These are phyloP conservation scores for Thryonomys swinderianus DNA, from an alignment of 2,113 vertebrate species.

Conservation along the genomic window DNA sequence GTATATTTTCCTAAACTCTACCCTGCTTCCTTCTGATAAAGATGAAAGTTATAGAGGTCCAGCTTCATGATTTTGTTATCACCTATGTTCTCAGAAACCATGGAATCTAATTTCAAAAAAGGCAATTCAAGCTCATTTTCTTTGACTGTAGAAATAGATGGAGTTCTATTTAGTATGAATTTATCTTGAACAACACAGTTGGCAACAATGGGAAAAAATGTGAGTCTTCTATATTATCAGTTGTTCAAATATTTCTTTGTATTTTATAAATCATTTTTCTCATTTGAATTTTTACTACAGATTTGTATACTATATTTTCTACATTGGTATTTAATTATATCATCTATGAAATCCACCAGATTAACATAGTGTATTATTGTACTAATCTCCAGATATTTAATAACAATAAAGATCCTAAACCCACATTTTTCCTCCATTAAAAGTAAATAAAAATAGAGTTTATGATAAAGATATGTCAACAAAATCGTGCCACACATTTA, in stretches of 20 bases:
- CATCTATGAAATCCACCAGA: background rate
- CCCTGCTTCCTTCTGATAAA: background rate
- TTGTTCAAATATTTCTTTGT: background rate
- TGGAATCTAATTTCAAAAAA: background rate
- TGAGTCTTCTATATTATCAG: background rate
- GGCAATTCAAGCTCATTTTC: background rate
- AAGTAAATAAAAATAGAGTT: no score
- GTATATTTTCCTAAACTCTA: background rate
- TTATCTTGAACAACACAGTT: background rate
- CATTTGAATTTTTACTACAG: background rate
- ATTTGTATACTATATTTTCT: background rate
- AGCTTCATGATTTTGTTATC: background rate
- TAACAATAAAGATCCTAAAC: background rate
- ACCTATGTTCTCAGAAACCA: conserved; percentile 15
- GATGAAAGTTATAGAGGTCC: background rate
- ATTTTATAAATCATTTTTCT: background rate
- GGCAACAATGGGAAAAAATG: background rate
- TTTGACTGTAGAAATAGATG: background rate
- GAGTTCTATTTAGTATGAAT: background rate
- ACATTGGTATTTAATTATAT: background rate
- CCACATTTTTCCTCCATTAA: background rate
- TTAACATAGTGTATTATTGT: background rate
- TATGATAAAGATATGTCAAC: background rate
- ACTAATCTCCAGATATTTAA: background rate
- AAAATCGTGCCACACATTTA: background rate